Conservation (phyloP, 2,888 invertebrate species). For the Spisula solida region DNA sequence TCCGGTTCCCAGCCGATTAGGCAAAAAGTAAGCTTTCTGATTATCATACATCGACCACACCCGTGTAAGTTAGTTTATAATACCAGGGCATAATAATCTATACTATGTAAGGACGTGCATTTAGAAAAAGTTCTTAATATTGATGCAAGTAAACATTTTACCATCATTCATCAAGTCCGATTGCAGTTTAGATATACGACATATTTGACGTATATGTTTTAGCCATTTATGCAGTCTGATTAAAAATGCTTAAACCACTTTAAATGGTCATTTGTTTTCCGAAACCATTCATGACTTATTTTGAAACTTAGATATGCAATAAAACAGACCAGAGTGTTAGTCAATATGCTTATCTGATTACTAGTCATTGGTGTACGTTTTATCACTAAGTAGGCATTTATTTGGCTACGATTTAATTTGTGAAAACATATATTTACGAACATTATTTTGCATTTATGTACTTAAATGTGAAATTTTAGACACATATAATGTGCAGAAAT, state of each 20-base stretch:
- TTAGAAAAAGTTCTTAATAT: background rate
- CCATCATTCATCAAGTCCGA: background rate
- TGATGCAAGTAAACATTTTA: background rate
- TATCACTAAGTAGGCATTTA: background rate
- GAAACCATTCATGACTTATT: background rate
- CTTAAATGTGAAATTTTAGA: background rate
- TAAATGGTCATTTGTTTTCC: background rate
- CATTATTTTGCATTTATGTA: background rate
- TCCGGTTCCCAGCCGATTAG: no score
- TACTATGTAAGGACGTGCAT: no score
- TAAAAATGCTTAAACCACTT: background rate
- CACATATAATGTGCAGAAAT: background rate
- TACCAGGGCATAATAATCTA: no score
- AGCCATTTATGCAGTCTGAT: background rate
- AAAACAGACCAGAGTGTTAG: conserved; percentile 11
- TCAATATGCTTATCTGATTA: conserved; percentile 2
- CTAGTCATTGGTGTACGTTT: background rate
- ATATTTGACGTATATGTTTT: conserved; percentile 3
- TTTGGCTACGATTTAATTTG: background rate
- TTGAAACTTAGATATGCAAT: conserved; percentile 8
- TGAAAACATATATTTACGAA: conserved; percentile 10
- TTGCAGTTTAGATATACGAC: background rate
- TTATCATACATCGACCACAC: no score
- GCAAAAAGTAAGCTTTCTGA: no score
- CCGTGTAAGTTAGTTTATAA: no score